Evolutionary conservation across 2,888 invertebrate genomes (phyloP).

Genomic region (Oligia strigilis): DNA sequence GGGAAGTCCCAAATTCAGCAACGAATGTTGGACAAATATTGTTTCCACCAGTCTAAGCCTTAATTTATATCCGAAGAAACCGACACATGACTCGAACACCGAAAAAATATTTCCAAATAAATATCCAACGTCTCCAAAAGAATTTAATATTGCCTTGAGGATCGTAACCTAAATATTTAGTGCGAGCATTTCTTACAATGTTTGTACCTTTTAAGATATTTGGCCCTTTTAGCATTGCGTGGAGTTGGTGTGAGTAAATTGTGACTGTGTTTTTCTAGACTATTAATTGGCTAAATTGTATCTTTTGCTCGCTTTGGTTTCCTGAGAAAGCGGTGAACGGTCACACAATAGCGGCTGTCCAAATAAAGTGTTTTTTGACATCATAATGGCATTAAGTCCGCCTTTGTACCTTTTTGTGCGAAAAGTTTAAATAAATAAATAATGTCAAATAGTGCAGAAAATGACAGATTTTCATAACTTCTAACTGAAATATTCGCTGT

Average conservation of each 20-base stretch:
- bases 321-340: background rate
- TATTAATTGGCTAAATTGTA: conserved; percentile 2
- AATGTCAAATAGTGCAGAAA: background rate
- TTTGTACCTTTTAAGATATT: conserved; percentile 66
- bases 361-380: background rate
- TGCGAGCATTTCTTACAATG: conserved; percentile 64
- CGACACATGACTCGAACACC: conserved; percentile 8
- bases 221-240: conserved; percentile 41
- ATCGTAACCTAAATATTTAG: conserved; percentile 72
- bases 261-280: conserved; percentile 15
- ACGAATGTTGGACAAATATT: background rate
- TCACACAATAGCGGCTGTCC: background rate
- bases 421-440: no score
- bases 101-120: conserved; percentile 60
- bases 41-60: background rate
- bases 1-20: background rate
- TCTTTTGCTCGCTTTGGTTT: background rate
- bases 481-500: background rate
- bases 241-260: conserved; percentile 22
- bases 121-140: conserved; percentile 63
- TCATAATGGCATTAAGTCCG: no score
- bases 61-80: conserved; percentile 10
- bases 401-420: no score
- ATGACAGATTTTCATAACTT: rapidly evolving
- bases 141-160: conserved; percentile 73